Evolutionary conservation across 37 sponge, comb jelly and placozoan genomes (phyloP).

Genomic region (Haliclona indistincta): DNA sequence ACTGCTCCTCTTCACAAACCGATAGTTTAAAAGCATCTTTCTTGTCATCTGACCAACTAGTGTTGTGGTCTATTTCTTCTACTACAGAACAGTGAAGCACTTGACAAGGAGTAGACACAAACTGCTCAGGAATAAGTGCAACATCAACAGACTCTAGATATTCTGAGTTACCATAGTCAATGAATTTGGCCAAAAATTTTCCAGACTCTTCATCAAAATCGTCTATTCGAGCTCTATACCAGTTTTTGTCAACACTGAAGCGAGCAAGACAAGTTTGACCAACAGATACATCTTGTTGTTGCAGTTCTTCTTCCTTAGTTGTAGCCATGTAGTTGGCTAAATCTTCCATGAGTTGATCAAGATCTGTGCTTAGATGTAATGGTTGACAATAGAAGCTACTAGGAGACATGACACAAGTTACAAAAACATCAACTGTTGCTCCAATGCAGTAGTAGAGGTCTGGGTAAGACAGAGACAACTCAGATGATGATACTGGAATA

Average conservation of each 20-base stretch:
- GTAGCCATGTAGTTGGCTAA: conserved; percentile 14
- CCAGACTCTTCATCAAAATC: conserved; percentile 6
- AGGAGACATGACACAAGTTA: conserved; percentile 52
- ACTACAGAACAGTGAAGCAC: conserved; percentile 70
- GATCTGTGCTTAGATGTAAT: conserved; percentile 49
- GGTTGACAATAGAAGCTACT: conserved; percentile 79
- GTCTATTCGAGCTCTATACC: conserved; percentile 74
- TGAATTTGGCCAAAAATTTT: conserved; percentile 36
- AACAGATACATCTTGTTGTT: neutral
- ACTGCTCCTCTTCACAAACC: conserved; percentile 35
- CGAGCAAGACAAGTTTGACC: conserved; percentile 56
- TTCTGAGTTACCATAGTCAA: conserved; percentile 83
- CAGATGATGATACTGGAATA: neutral
- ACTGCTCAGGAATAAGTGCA: conserved; percentile 30
- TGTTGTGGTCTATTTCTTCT: neutral
- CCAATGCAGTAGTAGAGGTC: conserved; percentile 21
- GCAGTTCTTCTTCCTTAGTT: neutral
- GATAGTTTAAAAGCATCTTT: conserved; percentile 31
- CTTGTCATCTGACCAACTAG: conserved; percentile 23
- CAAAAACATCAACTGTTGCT: conserved; percentile 43
- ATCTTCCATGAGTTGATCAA: conserved; percentile 64
- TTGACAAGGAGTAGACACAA: conserved; percentile 56
- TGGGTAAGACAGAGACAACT: conserved; percentile 5
- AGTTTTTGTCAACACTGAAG: conserved; percentile 60
- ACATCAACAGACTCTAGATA: conserved; percentile 22